Evolutionary conservation across 1,140 invertebrate species (phyloP).

Genomic region (Stegodyphus mimosarum): DNA sequence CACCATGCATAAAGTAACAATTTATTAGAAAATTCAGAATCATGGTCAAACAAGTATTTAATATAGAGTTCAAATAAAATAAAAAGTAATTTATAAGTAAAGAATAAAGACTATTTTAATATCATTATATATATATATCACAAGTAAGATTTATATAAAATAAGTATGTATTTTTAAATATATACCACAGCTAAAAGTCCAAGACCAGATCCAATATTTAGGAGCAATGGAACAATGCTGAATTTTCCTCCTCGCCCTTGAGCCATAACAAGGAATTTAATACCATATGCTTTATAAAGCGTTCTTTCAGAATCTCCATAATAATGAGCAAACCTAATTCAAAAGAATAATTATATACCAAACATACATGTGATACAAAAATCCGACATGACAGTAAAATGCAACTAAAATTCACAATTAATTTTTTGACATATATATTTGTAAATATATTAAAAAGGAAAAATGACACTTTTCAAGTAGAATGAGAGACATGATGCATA

Average conservation of each 20-base stretch:
- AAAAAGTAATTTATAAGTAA: not conserved
- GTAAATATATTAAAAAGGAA: too few species aligned
- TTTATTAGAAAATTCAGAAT: too few species aligned
- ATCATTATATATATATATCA: not conserved
- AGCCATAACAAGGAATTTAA: conserved; percentile 71
- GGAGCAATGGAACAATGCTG: conserved; percentile 69
- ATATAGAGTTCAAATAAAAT: not conserved
- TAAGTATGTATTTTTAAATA: conserved; percentile 25
- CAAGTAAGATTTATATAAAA: too few species aligned
- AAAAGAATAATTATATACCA: not conserved
- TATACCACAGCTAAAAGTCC: conserved; percentile 71
- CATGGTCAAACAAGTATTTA: too few species aligned
- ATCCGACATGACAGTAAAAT: too few species aligned
- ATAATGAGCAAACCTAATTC: conserved; percentile 69
- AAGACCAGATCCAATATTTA: conserved; percentile 72
- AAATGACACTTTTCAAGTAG: too few species aligned
- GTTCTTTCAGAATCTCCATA: conserved; percentile 68
- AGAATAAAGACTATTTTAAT: not conserved
- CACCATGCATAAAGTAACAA: too few species aligned
- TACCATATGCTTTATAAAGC: conserved; percentile 72
- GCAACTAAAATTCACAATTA: too few species aligned
- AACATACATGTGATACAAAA: too few species aligned
- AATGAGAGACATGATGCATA: too few species aligned
- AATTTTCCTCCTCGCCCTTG: conserved; percentile 71
- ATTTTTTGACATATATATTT: too few species aligned